Percentiles rank a stretch among this genome's conserved stretches.
Evolutionary conservation across 2,113 vertebrate genomes (phyloP).

Genomic region (Desmodus rotundus): DNA sequence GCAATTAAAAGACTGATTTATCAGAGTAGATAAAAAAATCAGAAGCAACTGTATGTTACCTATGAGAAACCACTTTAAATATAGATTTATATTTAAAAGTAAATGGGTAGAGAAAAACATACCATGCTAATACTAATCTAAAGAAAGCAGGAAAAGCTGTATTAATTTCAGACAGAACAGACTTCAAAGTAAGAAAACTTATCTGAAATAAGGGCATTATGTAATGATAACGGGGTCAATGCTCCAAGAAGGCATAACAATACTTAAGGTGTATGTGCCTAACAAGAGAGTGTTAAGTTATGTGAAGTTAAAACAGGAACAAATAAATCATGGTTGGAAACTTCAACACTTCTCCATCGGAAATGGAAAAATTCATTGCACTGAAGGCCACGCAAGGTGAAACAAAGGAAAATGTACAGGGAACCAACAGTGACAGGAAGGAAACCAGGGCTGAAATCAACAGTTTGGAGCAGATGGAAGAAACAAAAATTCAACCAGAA

Average conservation of each 20-base stretch:
- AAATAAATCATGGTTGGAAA: not conserved
- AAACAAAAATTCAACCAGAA: too few relatives aligned
- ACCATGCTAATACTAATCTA: not conserved
- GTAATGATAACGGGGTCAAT: not conserved
- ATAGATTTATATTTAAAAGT: not conserved
- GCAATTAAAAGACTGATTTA: not conserved
- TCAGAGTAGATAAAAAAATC: not conserved
- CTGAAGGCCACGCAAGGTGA: too few relatives aligned
- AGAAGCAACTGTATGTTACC: not conserved
- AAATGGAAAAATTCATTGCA: not conserved
- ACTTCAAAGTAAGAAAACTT: not conserved
- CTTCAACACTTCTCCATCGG: not conserved
- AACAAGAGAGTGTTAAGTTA: not conserved
- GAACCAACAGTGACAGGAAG: too few relatives aligned
- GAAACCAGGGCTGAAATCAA: too few relatives aligned
- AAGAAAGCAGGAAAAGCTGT: not conserved
- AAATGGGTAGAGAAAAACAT: not conserved
- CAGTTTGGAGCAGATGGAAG: too few relatives aligned
- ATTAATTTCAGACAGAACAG: not conserved
- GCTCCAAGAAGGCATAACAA: not conserved
- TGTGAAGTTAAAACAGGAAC: not conserved
- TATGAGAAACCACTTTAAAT: not conserved
- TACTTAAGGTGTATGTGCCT: not conserved
- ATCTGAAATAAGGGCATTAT: not conserved
- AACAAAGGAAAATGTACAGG: too few relatives aligned